Conservation (phyloP, 2,797 vertebrate genomes). For the Crenuchus spilurus region DNA sequence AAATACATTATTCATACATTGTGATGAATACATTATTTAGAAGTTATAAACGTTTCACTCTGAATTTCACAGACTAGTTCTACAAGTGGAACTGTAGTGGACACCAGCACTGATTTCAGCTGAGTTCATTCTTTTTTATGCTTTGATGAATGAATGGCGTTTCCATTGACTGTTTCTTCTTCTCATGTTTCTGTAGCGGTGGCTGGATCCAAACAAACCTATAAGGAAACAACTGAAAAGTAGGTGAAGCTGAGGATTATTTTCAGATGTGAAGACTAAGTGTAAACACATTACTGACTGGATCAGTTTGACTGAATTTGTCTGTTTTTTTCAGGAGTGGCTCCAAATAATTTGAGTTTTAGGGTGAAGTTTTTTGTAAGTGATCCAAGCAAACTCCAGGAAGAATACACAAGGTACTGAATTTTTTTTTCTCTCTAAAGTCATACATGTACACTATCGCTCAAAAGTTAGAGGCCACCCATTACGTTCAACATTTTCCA, state of each 20-base stretch:
- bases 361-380: constrained; percentile 98
- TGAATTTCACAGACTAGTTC: not conserved
- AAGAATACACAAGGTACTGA: constrained; percentile 95
- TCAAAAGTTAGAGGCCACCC: too few species aligned
- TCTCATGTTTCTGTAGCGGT: constrained; percentile 84
- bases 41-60: constrained; percentile 14
- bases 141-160: too few species aligned
- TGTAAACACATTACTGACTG: not conserved
- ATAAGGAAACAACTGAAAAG: constrained; percentile 98
- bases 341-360: constrained; percentile 92
- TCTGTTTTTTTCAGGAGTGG: constrained; percentile 80
- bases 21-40: constrained; percentile 4
- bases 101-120: not conserved
- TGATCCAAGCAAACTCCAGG: constrained; percentile 94
- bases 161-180: not conserved
- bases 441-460: too few species aligned
- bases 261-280: too few species aligned
- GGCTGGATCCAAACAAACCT: constrained; percentile 97
- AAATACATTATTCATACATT: constrained; percentile 25
- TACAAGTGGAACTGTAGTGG: not conserved
- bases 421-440: not conserved
- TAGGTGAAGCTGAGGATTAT: constrained; percentile 71
- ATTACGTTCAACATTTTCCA: too few species aligned
- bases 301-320: not conserved
- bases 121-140: too few species aligned